Conservation (phyloP, 2,797 vertebrate species). For the Agapornis canus region DNA sequence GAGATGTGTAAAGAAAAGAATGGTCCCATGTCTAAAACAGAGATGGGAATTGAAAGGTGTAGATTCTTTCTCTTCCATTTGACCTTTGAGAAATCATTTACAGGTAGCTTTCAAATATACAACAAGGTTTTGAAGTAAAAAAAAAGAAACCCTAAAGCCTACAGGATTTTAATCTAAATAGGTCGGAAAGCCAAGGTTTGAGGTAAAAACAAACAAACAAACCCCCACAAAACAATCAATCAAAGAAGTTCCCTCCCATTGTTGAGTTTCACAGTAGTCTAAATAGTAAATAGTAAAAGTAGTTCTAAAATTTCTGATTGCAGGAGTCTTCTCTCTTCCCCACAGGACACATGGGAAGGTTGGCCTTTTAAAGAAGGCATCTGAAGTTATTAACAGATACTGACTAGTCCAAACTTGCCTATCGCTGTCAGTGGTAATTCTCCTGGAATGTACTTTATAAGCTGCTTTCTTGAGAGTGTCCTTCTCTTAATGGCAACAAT, state of each 20-base stretch:
- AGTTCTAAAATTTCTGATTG: neutral
- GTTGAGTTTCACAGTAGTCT: neutral
- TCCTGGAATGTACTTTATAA: conserved; percentile 1
- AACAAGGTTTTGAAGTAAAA: neutral
- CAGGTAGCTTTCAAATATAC: neutral
- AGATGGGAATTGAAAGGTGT: neutral
- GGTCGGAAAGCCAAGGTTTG: neutral
- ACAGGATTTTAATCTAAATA: neutral
- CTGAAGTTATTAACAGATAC: neutral
- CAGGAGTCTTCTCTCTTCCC: neutral
- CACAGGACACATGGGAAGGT: neutral
- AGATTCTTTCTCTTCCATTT: neutral
- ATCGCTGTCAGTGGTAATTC: neutral
- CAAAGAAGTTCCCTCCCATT: neutral
- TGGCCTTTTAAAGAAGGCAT: neutral
- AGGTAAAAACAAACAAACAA: neutral
- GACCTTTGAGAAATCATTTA: neutral
- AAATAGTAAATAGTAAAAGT: neutral
- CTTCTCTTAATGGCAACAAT: neutral
- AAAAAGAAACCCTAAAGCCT: neutral
- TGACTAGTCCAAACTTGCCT: neutral
- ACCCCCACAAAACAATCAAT: neutral
- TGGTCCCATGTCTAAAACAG: neutral
- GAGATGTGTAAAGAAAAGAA: neutral
- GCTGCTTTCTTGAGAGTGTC: neutral